These are phyloP conservation scores for Monodelphis domestica DNA, from an alignment of 2,797 vertebrate genomes.

Conservation along the genomic window DNA sequence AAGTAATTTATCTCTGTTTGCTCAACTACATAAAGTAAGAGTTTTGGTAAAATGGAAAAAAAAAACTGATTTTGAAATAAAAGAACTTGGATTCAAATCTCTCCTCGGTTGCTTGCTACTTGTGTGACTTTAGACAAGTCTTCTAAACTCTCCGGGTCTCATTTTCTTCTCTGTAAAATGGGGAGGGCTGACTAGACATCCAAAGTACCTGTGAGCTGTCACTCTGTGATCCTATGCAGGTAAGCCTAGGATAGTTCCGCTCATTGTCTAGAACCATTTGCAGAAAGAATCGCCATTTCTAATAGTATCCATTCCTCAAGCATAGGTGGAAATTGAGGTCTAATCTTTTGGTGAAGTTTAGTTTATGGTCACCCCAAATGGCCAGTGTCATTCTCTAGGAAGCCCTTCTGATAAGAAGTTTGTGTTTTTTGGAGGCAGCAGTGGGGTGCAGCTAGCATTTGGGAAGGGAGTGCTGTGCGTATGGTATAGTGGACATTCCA, in stretches of 20 bases:
- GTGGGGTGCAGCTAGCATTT: neutral
- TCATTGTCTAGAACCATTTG: neutral
- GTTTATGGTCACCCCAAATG: neutral
- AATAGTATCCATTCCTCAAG: neutral
- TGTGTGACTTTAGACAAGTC: neutral
- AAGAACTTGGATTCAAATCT: neutral
- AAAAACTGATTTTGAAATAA: neutral
- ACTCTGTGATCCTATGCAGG: neutral
- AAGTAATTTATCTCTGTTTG: neutral
- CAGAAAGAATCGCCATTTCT: neutral
- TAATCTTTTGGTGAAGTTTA: neutral
- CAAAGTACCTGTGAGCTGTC: neutral
- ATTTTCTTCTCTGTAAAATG: too few relatives aligned
- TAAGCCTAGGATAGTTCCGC: neutral
- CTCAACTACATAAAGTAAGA: neutral
- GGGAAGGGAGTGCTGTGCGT: neutral
- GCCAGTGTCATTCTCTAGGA: neutral
- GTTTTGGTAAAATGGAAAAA: neutral
- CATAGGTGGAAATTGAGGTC: neutral
- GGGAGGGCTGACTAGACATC: too few relatives aligned
- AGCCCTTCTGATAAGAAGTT: neutral
- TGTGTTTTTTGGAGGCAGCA: neutral
- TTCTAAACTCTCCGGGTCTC: neutral
- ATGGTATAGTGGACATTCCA: neutral
- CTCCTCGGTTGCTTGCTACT: neutral